A percentile compares a stretch with the other conserved stretches of the same genome.
Evolutionary conservation across 2,113 vertebrate species (phyloP).

Genomic region (Hippocampus guttulatus): DNA sequence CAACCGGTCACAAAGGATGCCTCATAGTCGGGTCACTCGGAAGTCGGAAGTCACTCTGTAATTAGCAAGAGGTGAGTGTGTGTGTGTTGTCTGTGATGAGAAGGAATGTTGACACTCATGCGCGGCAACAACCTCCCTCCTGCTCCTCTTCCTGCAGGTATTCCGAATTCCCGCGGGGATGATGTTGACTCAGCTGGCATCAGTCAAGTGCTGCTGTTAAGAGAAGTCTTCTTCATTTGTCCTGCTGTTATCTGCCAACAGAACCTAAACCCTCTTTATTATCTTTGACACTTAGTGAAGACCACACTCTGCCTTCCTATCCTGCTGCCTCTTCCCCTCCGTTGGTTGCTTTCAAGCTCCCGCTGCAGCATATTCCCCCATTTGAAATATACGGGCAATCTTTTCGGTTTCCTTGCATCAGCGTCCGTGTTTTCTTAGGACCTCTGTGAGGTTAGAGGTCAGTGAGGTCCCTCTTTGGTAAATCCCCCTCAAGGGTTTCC

Average conservation of each 20-base stretch:
- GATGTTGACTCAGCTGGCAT: constrained; percentile 74
- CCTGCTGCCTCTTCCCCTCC: constrained; percentile 20
- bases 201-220: constrained; percentile 54
- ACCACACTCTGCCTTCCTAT: constrained; percentile 52
- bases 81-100: constrained; percentile 30
- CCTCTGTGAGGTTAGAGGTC: constrained; percentile 57
- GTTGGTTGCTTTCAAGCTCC: constrained; percentile 14
- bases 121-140: constrained; percentile 28
- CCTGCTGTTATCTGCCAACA: constrained; percentile 62
- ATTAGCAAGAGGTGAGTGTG: constrained; percentile 22
- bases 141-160: constrained; percentile 38
- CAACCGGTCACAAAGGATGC: too few relatives aligned
- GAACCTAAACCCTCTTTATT: constrained; percentile 66
- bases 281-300: constrained; percentile 64
- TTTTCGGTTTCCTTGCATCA: constrained; percentile 27
- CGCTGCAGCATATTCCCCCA: constrained; percentile 17
- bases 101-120: constrained; percentile 36
- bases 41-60: constrained; percentile 7
- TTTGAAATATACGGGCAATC: constrained; percentile 18
- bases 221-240: constrained; percentile 61
- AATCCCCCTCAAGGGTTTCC: constrained; percentile 44
- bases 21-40: not conserved
- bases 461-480: constrained; percentile 20
- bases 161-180: constrained; percentile 43
- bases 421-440: constrained; percentile 48